Conservation (phyloP, 2,888 invertebrate genomes). For the Hirtodrosophila duncani region DNA sequence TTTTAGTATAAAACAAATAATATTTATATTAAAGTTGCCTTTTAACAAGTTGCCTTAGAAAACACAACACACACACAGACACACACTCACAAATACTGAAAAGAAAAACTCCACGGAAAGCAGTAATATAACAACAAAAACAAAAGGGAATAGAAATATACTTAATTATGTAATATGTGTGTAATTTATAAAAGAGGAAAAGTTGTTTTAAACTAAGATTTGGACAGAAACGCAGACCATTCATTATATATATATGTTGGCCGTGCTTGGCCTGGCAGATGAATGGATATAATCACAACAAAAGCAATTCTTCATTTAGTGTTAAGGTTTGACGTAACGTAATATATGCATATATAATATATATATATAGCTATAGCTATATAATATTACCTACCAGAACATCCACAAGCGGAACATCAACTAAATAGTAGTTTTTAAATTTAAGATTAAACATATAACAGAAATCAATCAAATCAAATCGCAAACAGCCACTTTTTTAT, state of each 20-base stretch:
- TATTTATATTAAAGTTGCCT: constrained; percentile 74
- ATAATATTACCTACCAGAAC: constrained; percentile 5
- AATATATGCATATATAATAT: constrained; percentile 1
- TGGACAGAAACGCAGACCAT: background rate
- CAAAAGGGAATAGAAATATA: background rate
- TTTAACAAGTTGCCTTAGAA: constrained; percentile 77
- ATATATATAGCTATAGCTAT: background rate
- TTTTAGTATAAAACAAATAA: constrained; percentile 38
- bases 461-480: constrained; percentile 44
- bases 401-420: constrained; percentile 12
- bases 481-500: constrained; percentile 19
- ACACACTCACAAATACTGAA: constrained; percentile 13
- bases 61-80: constrained; percentile 15
- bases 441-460: constrained; percentile 10
- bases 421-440: constrained; percentile 32
- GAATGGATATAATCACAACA: background rate
- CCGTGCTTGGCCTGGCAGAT: background rate
- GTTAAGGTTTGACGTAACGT: constrained; percentile 26
- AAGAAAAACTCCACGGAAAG: constrained; percentile 24
- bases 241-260: constrained; percentile 3
- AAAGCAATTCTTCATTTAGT: constrained; percentile 33
- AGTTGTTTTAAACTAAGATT: background rate
- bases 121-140: constrained; percentile 14
- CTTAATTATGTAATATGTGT: background rate
- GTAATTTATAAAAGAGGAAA: constrained; percentile 23